phyloP scores from a whole-genome alignment of 1,140 invertebrate species.

The Limonius californicus region DNA sequence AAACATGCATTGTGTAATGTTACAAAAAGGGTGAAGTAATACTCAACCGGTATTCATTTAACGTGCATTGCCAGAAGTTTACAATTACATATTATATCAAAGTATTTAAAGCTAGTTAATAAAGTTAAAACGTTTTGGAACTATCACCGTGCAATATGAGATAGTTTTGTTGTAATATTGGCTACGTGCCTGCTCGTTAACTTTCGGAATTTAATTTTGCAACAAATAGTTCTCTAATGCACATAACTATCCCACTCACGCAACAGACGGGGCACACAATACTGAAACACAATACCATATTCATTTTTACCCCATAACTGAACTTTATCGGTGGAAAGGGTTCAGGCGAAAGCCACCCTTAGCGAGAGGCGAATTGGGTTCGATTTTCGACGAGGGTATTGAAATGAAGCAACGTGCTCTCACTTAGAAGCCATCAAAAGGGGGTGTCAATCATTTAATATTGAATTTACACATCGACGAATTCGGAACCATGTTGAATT shows the following conservation, averaged over 20 bases:
- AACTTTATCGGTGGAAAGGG: background rate
- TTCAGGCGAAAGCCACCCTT: background rate
- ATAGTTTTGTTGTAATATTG: too few relatives aligned
- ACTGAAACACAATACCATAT: background rate
- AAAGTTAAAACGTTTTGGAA: too few relatives aligned
- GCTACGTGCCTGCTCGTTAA: too few relatives aligned
- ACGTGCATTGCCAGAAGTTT: too few relatives aligned
- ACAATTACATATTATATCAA: too few relatives aligned
- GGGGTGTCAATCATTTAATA: constrained; percentile 19
- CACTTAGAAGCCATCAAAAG: constrained; percentile 12
- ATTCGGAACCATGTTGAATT: constrained; percentile 14
- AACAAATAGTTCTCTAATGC: background rate
- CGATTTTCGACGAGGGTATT: background rate
- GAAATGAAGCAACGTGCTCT: constrained; percentile 8
- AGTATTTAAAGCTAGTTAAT: too few relatives aligned
- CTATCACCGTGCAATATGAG: too few relatives aligned
- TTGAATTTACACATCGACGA: constrained; percentile 16
- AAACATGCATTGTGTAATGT: too few relatives aligned
- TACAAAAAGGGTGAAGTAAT: too few relatives aligned
- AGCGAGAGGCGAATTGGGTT: background rate
- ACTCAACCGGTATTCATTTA: too few relatives aligned
- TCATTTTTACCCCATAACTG: constrained; percentile 1
- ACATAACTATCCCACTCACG: background rate
- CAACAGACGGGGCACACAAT: background rate
- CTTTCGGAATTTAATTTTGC: too few relatives aligned